Percentiles rank a stretch among this genome's conserved stretches.
Conservation (phyloP, 2,113 vertebrate species). For the Talpa occidentalis region DNA sequence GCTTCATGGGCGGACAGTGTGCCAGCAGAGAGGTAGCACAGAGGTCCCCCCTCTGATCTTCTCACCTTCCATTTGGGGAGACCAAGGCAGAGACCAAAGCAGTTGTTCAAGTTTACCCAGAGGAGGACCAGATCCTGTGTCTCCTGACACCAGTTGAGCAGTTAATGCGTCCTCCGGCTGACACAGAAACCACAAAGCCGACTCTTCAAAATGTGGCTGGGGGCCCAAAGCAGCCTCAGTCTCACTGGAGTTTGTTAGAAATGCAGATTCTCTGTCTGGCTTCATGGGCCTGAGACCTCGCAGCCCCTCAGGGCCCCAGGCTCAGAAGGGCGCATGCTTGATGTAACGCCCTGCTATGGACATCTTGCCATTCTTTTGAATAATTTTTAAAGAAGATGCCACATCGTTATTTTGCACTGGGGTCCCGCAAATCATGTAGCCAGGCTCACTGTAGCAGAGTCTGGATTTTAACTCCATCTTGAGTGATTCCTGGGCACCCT, state of each 20-base stretch:
- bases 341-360: rapidly evolving
- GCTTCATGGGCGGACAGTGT: background rate
- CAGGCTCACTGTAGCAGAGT: rapidly evolving
- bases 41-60: rapidly evolving
- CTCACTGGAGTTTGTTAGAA: background rate
- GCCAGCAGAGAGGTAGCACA: background rate
- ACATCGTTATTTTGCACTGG: rapidly evolving
- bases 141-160: background rate
- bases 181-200: rapidly evolving
- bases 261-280: background rate
- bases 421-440: rapidly evolving
- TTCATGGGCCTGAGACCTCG: rapidly evolving
- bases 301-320: rapidly evolving
- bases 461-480: rapidly evolving
- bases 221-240: rapidly evolving
- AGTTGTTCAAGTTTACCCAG: background rate
- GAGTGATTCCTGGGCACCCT: rapidly evolving
- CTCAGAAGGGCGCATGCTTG: rapidly evolving
- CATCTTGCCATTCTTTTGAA: background rate
- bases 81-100: background rate
- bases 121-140: background rate
- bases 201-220: rapidly evolving
- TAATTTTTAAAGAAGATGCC: background rate
- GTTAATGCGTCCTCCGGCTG: rapidly evolving
- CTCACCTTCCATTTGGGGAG: background rate